Evolutionary conservation across 2,888 invertebrate species (phyloP), one percentile per base, ranked within the genome.

Genomic region (Formica aserva): DNA sequence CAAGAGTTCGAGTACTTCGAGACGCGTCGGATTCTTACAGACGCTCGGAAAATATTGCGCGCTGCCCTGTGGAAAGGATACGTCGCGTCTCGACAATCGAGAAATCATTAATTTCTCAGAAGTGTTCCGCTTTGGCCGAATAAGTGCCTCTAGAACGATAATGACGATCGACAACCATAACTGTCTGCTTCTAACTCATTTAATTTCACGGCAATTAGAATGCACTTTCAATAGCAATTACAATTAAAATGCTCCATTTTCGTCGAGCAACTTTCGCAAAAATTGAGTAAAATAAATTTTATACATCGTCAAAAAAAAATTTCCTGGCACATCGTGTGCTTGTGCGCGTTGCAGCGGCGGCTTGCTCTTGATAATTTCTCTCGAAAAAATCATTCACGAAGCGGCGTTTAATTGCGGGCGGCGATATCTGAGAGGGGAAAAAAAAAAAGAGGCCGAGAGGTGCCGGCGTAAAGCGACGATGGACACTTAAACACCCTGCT

Each of bases 371-470:
- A 88, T 88, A 85, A 52, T 60, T 6, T 52, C 38, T 74, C 22
- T 62, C 8, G 52, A 80, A 45, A 80, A n/a, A 69, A 67, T 78
- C 26, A 26, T 65, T 87, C 83, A 74, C 63, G 69, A 71, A 77
- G 88, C 88, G 91, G 89, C 90, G 90, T 88, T 86, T 88, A 85
- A 87, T 87, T 77, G 85, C 62, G 60, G 15, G 66, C 71, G 86
- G 82, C 38, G 57, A 35, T 29, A 13, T 9, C 32, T 55, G 29
- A 62, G 32, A 52, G 38, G 38, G 48, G 22, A 22, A 41, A 6
- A 85, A 26, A 86, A 52, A 84, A 41, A 45, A 8, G 38, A 45
- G 83, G 45, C 75, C n/a, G 26, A 65, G 26, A 78, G 26, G 29
- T 71, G 62, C 63, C 35, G 62, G 66, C 52, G 62, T 71, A 62